Evolutionary conservation across 2,888 invertebrate species (phyloP), one percentile per base, ranked within the genome.

Genomic region (Ctena decussata): DNA sequence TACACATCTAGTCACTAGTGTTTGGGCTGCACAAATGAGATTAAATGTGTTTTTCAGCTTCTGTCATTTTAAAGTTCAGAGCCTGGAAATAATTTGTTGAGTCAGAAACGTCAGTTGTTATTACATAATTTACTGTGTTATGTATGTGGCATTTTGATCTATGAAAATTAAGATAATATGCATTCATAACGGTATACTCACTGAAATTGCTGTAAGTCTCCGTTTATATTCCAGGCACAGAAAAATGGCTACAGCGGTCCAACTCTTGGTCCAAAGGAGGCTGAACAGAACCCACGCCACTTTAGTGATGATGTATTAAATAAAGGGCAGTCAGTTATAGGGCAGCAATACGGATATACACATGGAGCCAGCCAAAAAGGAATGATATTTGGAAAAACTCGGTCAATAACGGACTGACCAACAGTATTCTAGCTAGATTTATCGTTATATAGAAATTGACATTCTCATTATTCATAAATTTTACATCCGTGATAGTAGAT

Each of bases 361-460:
- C 99, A 99, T 96, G 99, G 99, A 39, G 99, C 99, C 93, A 99
- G 97, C 95, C 99, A 99, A 96, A 98, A 98, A 92, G 99, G 99
- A 80, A 98, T 99, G 82, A 92, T 88, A 78, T 92, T 93, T 76
- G 93, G 93, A 49, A 93, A 93, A 72, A 82, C 91, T 0, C 81
- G 93, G 39, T 89, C 90, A 41, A 93, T 93, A 73, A 84, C 91
- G 44, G 93, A 92, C 77, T 92, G 78, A 89, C n/a, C 27, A 37
- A 30, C 32, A 46, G 44, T 65, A 74, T 30, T 30, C 37, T 49
- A 44, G 65, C 65, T 65, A 65, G 65, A 35, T 53, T 35, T 35
- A 35, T 35, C 32, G 18, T 65, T 32, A 21, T 35, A 35, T 65
- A 65, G 65, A 65, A 65, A 35, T 65, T 65, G 24, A 12, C 65